A percentile compares a stretch with the other conserved stretches of the same genome.
Conservation (phyloP, 1,140 invertebrate species). For the Sarcophaga bullata region DNA sequence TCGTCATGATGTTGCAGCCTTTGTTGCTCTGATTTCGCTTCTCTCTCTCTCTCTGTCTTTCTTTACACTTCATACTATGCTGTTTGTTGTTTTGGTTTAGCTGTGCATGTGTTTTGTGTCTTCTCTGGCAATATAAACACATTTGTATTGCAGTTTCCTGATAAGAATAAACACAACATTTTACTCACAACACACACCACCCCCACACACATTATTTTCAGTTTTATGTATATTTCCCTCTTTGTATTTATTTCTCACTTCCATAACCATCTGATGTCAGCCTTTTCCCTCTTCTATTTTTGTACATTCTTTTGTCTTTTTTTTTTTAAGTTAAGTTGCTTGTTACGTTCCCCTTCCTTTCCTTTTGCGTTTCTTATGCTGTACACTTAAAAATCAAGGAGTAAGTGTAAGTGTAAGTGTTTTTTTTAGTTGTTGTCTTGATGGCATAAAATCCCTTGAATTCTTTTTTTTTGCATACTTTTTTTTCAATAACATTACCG, state of each 20-base stretch:
- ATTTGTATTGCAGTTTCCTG: slow-evolving; percentile 24
- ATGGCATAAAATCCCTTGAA: slow-evolving; percentile 4
- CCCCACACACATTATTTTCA: background rate
- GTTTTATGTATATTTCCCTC: background rate
- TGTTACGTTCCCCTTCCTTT: no score
- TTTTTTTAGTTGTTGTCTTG: background rate
- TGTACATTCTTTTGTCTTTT: no score
- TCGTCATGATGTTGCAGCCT: background rate
- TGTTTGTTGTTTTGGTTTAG: background rate
- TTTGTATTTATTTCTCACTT: background rate
- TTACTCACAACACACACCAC: no score
- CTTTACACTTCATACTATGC: background rate
- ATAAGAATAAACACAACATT: background rate
- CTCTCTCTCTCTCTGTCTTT: no score
- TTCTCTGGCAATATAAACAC: slow-evolving; percentile 14
- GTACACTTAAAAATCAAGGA: background rate
- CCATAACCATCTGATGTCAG: background rate
- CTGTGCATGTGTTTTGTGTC: slow-evolving; percentile 2
- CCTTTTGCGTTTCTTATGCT: no score
- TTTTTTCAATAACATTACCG: background rate
- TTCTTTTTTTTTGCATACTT: background rate
- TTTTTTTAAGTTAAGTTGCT: no score
- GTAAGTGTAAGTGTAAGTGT: background rate
- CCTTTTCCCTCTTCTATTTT: no score
- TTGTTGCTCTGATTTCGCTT: no score